Base-by-base conservation (phyloP, 2,888 invertebrate species). In the Oconnorella tubifera region DNA sequence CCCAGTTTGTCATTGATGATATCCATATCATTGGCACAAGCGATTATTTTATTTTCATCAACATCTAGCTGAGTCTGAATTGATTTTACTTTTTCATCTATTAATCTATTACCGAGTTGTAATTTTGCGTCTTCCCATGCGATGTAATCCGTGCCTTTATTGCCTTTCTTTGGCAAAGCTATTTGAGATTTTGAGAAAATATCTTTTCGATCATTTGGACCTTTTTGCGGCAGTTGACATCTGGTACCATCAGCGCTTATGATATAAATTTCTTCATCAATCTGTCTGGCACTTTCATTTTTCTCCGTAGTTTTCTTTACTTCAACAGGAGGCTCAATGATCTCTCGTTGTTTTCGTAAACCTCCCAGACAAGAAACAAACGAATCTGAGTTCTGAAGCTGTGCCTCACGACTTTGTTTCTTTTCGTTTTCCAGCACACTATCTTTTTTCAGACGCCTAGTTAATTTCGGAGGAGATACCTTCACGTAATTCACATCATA, bases 401-500 rank as follows among this genome's bases (percentile, higher is more conserved):
- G 53, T 27, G 6, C 25, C 53, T 51, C 53, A 6, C 53, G 14
- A 27, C 53, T 51, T 6, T 6, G 10, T 27, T 51, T 51, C 53
- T 51, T 23, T 23, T 6, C 6, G 14, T 27, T 27, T 23, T 25
- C 28, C 14, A 50, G n/a, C 2, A 50, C 2, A 2, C 29, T 32
- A 1, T 49, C 49, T n/a, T 2, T 56, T 25, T 66, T 66, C 40
- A 56, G 57, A 29, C 66, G 28, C 23, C 66, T 50, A 1, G 66
- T 66, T 31, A 66, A 33, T 33, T 57, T 66, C 19, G 66, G 66
- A 6, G 66, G 66, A 0, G 66, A 66, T 2, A 66, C 66, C 51
- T 59, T 59, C 53, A 66, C 66, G 55, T 66, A 66, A 28, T 66
- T 66, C 48, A 66, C 62, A 49, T 66, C 66, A 48, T 58, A 66